A percentile compares a stretch with the other conserved stretches of the same genome.
Evolutionary conservation across 1,140 invertebrate genomes (phyloP).

Genomic region (Trinorchestia longiramus): DNA sequence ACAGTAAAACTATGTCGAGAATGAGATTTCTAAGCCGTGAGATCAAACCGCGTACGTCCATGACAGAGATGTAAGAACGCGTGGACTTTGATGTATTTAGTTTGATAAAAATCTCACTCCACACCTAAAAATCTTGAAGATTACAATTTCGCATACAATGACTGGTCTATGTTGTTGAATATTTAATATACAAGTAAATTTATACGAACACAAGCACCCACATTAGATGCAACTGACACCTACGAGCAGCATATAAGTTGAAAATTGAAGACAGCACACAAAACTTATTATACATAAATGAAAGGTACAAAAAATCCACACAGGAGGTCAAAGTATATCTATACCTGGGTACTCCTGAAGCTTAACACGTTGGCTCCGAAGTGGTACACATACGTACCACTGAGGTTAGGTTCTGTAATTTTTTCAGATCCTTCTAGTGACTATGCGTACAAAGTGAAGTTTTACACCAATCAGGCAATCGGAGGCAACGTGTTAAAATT

Average conservation of each 20-base stretch:
- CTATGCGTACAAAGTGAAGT: too few relatives aligned
- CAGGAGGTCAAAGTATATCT: not conserved
- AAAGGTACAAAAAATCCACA: not conserved
- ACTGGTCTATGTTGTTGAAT: not conserved
- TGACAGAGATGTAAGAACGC: not conserved
- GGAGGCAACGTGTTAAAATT: too few relatives aligned
- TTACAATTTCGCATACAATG: not conserved
- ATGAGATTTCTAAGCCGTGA: not conserved
- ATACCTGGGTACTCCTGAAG: slow-evolving; percentile 33
- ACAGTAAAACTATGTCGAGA: not conserved
- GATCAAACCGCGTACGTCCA: not conserved
- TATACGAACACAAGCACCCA: not conserved
- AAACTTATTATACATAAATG: not conserved
- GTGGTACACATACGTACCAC: too few relatives aligned
- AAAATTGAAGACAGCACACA: not conserved
- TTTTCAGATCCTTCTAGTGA: too few relatives aligned
- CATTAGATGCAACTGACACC: not conserved
- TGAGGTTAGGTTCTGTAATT: too few relatives aligned
- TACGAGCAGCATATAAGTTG: not conserved
- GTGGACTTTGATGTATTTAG: not conserved
- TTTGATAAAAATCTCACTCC: not conserved
- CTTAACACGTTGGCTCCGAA: too few relatives aligned
- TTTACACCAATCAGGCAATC: too few relatives aligned
- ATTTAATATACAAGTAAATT: not conserved
- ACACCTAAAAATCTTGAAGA: not conserved